phyloP scores from a whole-genome alignment of 2,888 invertebrate genomes.

The Drosophila borborema region DNA sequence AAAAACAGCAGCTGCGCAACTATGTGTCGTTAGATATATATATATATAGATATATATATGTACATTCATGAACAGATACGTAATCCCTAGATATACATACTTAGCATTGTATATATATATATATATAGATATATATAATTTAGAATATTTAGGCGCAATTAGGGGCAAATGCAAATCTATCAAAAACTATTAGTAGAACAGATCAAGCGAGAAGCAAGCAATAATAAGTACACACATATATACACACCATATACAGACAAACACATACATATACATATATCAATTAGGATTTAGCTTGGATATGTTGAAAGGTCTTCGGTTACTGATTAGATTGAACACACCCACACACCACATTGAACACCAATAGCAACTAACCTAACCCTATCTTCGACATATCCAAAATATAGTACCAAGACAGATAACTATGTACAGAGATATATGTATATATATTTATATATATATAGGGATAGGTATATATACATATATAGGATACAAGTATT shows the following conservation, averaged over 20 bases:
- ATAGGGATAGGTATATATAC: not conserved
- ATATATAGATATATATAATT: not conserved
- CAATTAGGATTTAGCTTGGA: not conserved
- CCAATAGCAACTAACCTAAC: not conserved
- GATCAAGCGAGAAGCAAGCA: not conserved
- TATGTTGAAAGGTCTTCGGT: not conserved
- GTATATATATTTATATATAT: not conserved
- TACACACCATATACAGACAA: not conserved
- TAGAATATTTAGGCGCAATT: slow-evolving; percentile 6
- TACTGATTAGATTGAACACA: not conserved
- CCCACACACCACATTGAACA: not conserved
- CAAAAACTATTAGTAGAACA: too few species aligned
- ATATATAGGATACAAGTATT: not conserved
- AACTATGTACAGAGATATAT: not conserved
- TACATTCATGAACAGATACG: not conserved
- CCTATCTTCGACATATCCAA: slow-evolving; percentile 6
- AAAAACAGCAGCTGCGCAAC: slow-evolving; percentile 29
- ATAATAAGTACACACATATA: too few species aligned
- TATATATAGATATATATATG: not conserved
- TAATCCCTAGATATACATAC: not conserved
- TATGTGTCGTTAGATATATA: slow-evolving; percentile 9
- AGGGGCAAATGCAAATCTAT: not conserved
- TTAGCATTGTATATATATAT: not conserved
- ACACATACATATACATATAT: too few species aligned
- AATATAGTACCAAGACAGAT: not conserved